phyloP scores from a whole-genome alignment of 2,113 vertebrate genomes.

The Hippocampus guttulatus region DNA sequence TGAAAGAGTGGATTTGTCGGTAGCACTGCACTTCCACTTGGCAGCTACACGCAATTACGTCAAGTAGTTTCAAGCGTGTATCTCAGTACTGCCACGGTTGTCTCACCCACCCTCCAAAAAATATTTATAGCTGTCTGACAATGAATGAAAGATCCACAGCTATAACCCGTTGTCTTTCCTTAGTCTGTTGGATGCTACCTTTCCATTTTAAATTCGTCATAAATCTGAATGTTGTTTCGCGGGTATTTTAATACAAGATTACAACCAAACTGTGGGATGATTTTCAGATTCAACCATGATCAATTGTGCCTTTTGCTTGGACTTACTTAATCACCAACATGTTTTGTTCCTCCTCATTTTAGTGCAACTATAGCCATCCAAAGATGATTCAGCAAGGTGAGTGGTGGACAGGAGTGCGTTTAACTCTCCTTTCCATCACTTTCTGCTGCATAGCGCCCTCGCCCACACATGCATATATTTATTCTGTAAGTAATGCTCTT shows the following conservation, averaged over 20 bases:
- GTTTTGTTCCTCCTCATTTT: background rate
- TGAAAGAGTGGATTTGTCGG: background rate
- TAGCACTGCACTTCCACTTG: too few species aligned
- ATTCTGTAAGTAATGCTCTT: conserved; percentile 64
- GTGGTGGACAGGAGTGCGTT: conserved; percentile 19
- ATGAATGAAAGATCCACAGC: background rate
- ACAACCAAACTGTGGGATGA: background rate
- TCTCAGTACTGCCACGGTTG: background rate
- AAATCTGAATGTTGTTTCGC: background rate
- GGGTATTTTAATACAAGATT: background rate
- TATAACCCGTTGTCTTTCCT: too few species aligned
- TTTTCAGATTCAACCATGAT: background rate
- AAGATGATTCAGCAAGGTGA: conserved; percentile 49
- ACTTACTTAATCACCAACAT: background rate
- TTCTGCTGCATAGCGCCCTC: conserved; percentile 48
- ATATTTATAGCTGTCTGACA: background rate
- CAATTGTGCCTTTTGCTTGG: background rate
- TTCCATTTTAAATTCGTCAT: too few species aligned
- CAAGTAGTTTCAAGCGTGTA: background rate
- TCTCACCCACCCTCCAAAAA: too few species aligned
- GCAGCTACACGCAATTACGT: background rate
- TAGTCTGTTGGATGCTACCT: too few species aligned
- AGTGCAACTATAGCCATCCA: conserved; percentile 9
- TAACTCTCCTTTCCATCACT: conserved; percentile 40
- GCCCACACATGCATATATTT: conserved; percentile 69